A percentile compares a stretch with the other conserved stretches of the same genome.
phyloP scores from a whole-genome alignment of 2,888 invertebrate species.

The Sepiola atlantica region DNA sequence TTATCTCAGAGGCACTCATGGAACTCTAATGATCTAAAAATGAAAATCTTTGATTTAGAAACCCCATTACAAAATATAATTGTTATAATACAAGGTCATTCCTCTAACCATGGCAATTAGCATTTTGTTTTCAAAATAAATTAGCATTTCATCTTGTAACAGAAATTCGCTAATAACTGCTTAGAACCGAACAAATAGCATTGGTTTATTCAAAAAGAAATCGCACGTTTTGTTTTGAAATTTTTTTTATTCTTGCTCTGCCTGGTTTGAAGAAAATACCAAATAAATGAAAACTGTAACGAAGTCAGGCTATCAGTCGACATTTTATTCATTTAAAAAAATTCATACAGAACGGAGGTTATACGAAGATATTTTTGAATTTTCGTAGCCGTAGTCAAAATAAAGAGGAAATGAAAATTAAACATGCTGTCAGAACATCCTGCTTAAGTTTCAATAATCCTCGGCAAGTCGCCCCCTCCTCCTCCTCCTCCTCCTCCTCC shows the following conservation, averaged over 20 bases:
- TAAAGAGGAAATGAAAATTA: background rate
- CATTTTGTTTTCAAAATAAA: background rate
- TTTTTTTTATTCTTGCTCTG: background rate
- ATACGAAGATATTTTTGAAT: background rate
- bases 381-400: background rate
- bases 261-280: background rate
- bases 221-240: background rate
- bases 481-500: too few species aligned
- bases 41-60: too few species aligned
- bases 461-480: background rate
- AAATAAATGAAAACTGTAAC: background rate
- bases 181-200: background rate
- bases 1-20: too few species aligned
- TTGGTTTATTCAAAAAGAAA: background rate
- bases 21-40: too few species aligned
- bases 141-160: background rate
- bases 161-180: background rate
- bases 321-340: background rate
- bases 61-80: too few species aligned
- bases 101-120: too few species aligned
- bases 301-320: background rate
- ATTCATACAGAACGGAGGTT: background rate
- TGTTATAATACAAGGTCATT: too few species aligned
- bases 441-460: background rate
- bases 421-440: background rate